These are phyloP conservation scores for Xiphophorus maculatus DNA, from an alignment of 2,113 vertebrate species.

Conservation along the genomic window DNA sequence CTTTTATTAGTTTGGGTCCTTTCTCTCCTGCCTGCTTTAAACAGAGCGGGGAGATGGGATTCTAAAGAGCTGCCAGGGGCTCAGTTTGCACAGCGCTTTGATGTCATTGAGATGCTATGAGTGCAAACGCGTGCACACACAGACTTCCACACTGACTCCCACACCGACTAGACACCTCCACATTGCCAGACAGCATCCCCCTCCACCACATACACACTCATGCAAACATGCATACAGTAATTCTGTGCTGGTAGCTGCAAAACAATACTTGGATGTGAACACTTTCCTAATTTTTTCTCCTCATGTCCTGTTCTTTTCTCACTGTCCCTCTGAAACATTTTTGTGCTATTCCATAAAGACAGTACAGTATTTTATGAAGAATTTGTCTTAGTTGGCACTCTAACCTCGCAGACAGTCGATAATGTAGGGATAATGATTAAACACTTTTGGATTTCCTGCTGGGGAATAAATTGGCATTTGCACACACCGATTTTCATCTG, in stretches of 20 bases:
- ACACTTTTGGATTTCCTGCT: constrained; percentile 21
- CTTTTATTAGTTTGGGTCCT: constrained; percentile 75
- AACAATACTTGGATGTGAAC: constrained; percentile 34
- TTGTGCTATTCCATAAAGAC: not conserved
- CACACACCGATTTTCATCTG: constrained; percentile 51
- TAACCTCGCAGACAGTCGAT: constrained; percentile 4
- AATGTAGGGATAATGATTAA: constrained; percentile 17
- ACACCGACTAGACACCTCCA: constrained; percentile 59
- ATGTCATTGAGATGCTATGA: constrained; percentile 78
- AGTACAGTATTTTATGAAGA: constrained; percentile 2
- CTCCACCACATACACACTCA: constrained; percentile 19
- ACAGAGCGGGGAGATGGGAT: constrained; percentile 74
- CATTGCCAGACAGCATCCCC: constrained; percentile 57
- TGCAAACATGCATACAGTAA: constrained; percentile 44
- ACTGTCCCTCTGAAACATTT: constrained; percentile 30
- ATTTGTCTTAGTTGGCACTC: not conserved
- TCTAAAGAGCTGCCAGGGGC: constrained; percentile 79
- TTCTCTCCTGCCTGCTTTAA: constrained; percentile 70
- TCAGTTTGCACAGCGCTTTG: constrained; percentile 80
- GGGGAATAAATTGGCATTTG: constrained; percentile 42
- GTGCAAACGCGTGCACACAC: constrained; percentile 65
- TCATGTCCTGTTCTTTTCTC: constrained; percentile 2
- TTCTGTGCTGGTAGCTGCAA: constrained; percentile 45
- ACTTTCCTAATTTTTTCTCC: constrained; percentile 14
- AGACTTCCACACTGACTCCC: constrained; percentile 31